phyloP scores from a whole-genome alignment of 2,888 invertebrate genomes.

The Branchipolynoe longqiensis region DNA sequence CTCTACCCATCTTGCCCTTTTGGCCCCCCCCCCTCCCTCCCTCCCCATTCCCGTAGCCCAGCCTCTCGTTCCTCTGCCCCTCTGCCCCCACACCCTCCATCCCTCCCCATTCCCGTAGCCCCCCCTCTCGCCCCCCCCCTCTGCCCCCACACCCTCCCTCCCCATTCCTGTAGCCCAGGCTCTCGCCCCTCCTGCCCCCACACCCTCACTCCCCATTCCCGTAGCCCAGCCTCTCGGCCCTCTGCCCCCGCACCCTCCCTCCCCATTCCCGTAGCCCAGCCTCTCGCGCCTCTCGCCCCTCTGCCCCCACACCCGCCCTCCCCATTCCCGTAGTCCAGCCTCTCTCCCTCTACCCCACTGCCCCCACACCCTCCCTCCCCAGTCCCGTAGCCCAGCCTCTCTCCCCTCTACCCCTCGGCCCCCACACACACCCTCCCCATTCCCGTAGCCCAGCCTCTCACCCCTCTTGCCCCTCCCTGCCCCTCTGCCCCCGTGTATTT shows the following conservation, averaged over 20 bases:
- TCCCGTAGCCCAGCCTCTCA: too few relatives aligned
- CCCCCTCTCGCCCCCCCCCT: not conserved
- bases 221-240: not conserved
- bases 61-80: not conserved
- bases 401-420: not conserved
- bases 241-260: not conserved
- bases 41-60: not conserved
- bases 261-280: not conserved
- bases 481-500: slow-evolving; percentile 42
- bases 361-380: not conserved
- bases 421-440: not conserved
- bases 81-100: not conserved
- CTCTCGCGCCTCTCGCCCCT: not conserved
- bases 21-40: not conserved
- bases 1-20: not conserved
- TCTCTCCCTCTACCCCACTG: not conserved
- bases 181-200: slow-evolving; percentile 1
- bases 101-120: not conserved
- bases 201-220: not conserved
- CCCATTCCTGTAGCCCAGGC: too few relatives aligned
- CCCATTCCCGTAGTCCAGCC: too few relatives aligned
- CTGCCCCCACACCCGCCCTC: not conserved
- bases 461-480: slow-evolving; percentile 16
- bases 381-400: not conserved
- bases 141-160: slow-evolving; percentile 6